Conservation (phyloP, 2,888 invertebrate species). For the Chrysomela aeneicollis region DNA sequence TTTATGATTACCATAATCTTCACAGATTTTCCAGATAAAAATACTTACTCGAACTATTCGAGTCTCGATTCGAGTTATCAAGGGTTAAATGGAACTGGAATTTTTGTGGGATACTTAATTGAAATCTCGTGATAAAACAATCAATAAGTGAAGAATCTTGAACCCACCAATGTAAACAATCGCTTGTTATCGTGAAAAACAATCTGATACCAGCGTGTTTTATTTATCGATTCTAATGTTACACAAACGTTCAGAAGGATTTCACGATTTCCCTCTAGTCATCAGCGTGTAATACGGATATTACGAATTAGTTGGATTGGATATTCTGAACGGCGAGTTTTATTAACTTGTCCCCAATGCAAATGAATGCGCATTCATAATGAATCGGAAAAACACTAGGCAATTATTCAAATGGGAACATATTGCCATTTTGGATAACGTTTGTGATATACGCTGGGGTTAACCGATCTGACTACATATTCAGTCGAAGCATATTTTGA, state of each 20-base stretch:
- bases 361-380: conserved; percentile 4
- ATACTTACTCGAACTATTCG: too few species aligned
- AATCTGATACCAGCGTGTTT: neutral
- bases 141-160: too few species aligned
- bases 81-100: too few species aligned
- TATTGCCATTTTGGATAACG: conserved; percentile 4
- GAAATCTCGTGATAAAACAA: too few species aligned
- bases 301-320: conserved; percentile 8
- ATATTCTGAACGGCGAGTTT: neutral
- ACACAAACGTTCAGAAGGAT: neutral
- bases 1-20: neutral
- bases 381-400: conserved; percentile 2
- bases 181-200: conserved; percentile 6
- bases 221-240: conserved; percentile 10
- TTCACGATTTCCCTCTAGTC: conserved; percentile 7
- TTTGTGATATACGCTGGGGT: neutral
- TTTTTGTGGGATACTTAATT: too few species aligned
- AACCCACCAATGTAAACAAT: too few species aligned
- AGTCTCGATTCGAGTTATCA: neutral
- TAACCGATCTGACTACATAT: neutral
- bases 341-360: neutral
- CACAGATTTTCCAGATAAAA: neutral
- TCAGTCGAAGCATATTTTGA: neutral
- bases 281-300: conserved; percentile 9
- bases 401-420: conserved; percentile 2